phyloP scores from a whole-genome alignment of 2,888 invertebrate species.

The Orthosia cruda region DNA sequence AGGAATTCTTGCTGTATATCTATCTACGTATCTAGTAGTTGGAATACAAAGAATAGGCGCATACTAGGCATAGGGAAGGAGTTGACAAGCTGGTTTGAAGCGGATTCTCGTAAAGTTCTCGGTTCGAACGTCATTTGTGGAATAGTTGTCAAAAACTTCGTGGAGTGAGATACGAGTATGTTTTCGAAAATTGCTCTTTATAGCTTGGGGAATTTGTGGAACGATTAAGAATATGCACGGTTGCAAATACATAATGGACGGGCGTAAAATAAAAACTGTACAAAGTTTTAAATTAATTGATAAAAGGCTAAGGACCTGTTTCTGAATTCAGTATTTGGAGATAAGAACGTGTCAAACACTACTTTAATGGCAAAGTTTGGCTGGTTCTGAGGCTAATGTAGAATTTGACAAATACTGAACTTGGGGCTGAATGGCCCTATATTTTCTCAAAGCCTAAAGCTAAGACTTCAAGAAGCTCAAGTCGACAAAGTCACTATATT shows the following conservation, averaged over 20 bases:
- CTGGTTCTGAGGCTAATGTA: too few relatives aligned
- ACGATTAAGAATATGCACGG: background rate
- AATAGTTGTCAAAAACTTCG: background rate
- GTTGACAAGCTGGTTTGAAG: background rate
- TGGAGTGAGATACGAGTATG: background rate
- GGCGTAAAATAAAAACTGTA: too few relatives aligned
- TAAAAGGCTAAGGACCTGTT: too few relatives aligned
- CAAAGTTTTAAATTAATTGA: too few relatives aligned
- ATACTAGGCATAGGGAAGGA: background rate
- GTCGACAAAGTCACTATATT: background rate
- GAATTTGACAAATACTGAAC: too few relatives aligned
- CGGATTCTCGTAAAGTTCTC: background rate
- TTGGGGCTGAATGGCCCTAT: too few relatives aligned
- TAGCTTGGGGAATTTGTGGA: background rate
- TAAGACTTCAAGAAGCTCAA: background rate
- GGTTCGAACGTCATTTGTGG: background rate
- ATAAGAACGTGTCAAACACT: too few relatives aligned
- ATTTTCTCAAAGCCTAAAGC: background rate
- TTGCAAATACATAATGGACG: too few relatives aligned
- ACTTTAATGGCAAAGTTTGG: too few relatives aligned
- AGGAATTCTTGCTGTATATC: constrained; percentile 21
- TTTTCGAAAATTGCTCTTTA: background rate
- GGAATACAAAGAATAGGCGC: constrained; percentile 8
- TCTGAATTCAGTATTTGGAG: too few relatives aligned
- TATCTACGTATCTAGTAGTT: background rate